A percentile compares a stretch with the other conserved stretches of the same genome.
Evolutionary conservation across 2,113 vertebrate species (phyloP).

Genomic region (Planiliza haematocheilus): DNA sequence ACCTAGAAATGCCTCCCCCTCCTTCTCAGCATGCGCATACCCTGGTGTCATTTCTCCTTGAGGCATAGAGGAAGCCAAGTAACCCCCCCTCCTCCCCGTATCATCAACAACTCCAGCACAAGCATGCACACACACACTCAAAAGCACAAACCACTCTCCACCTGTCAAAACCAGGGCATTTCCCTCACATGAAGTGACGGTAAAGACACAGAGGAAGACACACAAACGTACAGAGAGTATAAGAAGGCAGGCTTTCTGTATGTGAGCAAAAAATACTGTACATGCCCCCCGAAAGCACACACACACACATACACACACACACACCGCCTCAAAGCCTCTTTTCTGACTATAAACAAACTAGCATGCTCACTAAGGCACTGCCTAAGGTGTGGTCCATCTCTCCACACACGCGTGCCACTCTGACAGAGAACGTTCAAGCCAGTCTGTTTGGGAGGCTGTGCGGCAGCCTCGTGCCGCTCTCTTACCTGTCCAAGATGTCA

Average conservation of each 20-base stretch:
- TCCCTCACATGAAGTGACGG: slow-evolving; percentile 22
- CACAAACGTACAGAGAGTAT: slow-evolving; percentile 7
- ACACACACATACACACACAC: slow-evolving; percentile 6
- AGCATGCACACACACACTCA: slow-evolving; percentile 9
- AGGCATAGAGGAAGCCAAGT: slow-evolving; percentile 63
- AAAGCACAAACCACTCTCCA: slow-evolving; percentile 29
- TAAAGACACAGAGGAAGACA: slow-evolving; percentile 20
- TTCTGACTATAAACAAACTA: slow-evolving; percentile 70
- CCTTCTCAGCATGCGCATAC: slow-evolving; percentile 61
- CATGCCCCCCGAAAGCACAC: not conserved
- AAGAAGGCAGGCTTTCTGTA: slow-evolving; percentile 2
- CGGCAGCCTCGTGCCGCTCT: not conserved
- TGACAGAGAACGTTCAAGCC: slow-evolving; percentile 3
- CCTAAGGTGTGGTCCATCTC: slow-evolving; percentile 72
- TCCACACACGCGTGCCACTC: slow-evolving; percentile 9
- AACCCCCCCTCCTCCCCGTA: slow-evolving; percentile 34
- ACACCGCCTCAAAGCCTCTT: slow-evolving; percentile 3
- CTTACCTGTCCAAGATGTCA: slow-evolving; percentile 86
- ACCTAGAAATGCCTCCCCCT: slow-evolving; percentile 41
- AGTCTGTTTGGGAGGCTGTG: not conserved
- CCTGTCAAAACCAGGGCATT: slow-evolving; percentile 25
- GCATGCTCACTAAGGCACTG: slow-evolving; percentile 46
- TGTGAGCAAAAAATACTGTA: not conserved
- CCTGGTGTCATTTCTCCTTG: slow-evolving; percentile 75
- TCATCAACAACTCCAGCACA: slow-evolving; percentile 33